Evolutionary conservation across 2,888 invertebrate species (phyloP).

Genomic region (Syrphus vitripennis): DNA sequence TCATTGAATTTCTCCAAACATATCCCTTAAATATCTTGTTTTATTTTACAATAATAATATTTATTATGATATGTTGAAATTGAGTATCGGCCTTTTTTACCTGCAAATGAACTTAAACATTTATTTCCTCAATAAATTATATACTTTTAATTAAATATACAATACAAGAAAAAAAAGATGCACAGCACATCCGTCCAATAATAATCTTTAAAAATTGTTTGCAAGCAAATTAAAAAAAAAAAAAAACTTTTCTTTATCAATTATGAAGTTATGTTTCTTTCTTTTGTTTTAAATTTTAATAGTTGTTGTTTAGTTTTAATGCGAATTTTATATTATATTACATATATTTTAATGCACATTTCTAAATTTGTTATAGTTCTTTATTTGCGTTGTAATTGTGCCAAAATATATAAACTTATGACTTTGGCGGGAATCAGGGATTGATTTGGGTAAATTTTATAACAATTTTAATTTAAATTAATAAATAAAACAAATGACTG

Average conservation of each 20-base stretch:
- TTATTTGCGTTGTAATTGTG: conserved; percentile 43
- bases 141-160: conserved; percentile 10
- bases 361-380: conserved; percentile 2
- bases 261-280: conserved; percentile 35
- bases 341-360: conserved; percentile 3
- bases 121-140: background rate
- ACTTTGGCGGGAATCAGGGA: conserved; percentile 57
- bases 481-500: conserved; percentile 54
- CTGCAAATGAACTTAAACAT: conserved; percentile 4
- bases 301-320: conserved; percentile 65
- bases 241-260: conserved; percentile 11
- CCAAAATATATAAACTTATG: conserved; percentile 46
- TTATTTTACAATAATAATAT: background rate
- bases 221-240: background rate
- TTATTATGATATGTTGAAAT: conserved; percentile 19
- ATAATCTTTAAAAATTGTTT: conserved; percentile 25
- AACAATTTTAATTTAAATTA: background rate
- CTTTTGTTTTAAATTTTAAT: conserved; percentile 19
- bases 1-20: conserved; percentile 14
- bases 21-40: conserved; percentile 32
- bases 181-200: conserved; percentile 67
- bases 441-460: conserved; percentile 25
- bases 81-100: conserved; percentile 12
- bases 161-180: conserved; percentile 25
- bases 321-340: background rate